These are phyloP conservation scores for Heliangelus exortis DNA, from an alignment of 2,797 vertebrate genomes.

Conservation along the genomic window DNA sequence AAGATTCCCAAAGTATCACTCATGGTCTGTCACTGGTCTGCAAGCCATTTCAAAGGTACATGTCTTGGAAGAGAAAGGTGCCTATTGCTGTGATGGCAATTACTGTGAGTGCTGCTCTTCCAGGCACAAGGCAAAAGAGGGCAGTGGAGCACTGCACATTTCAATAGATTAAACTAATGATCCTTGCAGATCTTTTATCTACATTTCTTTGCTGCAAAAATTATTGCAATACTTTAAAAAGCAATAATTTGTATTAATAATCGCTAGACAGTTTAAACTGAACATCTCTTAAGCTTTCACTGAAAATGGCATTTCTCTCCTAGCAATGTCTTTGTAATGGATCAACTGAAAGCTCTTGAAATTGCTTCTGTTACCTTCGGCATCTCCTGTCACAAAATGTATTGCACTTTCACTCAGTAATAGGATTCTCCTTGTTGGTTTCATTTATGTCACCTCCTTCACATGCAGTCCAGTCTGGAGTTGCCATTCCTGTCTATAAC, in stretches of 20 bases:
- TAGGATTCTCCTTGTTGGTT: not conserved
- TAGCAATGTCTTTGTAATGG: not conserved
- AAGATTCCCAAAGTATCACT: not conserved
- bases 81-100: not conserved
- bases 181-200: not conserved
- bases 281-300: not conserved
- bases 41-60: not conserved
- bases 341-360: not conserved
- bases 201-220: not conserved
- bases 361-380: not conserved
- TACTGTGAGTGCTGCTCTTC: slow-evolving; percentile 40
- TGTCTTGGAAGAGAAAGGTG: not conserved
- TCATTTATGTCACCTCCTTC: not conserved
- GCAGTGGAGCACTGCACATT: slow-evolving; percentile 48
- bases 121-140: slow-evolving; percentile 57
- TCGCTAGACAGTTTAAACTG: not conserved
- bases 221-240: not conserved
- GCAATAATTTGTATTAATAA: not conserved
- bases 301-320: not conserved
- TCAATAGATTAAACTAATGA: not conserved
- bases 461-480: not conserved
- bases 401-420: not conserved
- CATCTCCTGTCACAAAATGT: not conserved
- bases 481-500: not conserved
- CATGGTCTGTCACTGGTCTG: not conserved